Conservation (phyloP, 2,113 vertebrate genomes). For the Alethe castanea region DNA sequence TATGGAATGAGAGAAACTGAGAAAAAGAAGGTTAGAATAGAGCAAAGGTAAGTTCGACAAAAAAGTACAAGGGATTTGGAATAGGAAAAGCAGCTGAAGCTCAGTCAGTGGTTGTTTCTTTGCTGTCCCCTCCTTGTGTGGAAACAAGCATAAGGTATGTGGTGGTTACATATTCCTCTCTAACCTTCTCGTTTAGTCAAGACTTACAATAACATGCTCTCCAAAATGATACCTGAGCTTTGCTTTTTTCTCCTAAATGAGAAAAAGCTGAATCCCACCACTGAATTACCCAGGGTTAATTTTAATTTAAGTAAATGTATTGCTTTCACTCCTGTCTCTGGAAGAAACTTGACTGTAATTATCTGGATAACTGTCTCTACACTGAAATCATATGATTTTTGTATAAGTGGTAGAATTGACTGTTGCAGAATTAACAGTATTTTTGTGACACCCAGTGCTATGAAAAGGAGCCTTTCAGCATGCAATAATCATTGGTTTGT, state of each 20-base stretch:
- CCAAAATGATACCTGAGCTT: not conserved
- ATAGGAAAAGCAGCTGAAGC: not conserved
- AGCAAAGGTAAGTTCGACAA: not conserved
- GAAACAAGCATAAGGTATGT: not conserved
- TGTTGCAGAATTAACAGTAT: conserved; percentile 26
- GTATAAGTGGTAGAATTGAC: conserved; percentile 30
- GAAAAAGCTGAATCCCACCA: not conserved
- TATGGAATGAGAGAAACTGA: not conserved
- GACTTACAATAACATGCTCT: not conserved
- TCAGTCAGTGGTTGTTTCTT: not conserved
- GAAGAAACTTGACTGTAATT: conserved; percentile 49
- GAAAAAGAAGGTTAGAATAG: not conserved
- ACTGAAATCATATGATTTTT: conserved; percentile 56
- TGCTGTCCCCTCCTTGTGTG: not conserved
- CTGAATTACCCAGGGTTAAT: conserved; percentile 38
- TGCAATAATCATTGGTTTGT: conserved; percentile 12
- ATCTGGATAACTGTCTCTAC: conserved; percentile 43
- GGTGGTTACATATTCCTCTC: not conserved
- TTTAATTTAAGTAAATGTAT: conserved; percentile 61
- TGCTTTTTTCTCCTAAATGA: not conserved
- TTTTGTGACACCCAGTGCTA: conserved; percentile 25
- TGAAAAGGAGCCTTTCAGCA: conserved; percentile 16
- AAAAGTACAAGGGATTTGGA: not conserved
- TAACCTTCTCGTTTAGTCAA: not conserved
- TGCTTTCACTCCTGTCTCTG: conserved; percentile 45